Base-by-base conservation (phyloP, 2,113 vertebrate genomes). In the Pycnonotus jocosus region DNA sequence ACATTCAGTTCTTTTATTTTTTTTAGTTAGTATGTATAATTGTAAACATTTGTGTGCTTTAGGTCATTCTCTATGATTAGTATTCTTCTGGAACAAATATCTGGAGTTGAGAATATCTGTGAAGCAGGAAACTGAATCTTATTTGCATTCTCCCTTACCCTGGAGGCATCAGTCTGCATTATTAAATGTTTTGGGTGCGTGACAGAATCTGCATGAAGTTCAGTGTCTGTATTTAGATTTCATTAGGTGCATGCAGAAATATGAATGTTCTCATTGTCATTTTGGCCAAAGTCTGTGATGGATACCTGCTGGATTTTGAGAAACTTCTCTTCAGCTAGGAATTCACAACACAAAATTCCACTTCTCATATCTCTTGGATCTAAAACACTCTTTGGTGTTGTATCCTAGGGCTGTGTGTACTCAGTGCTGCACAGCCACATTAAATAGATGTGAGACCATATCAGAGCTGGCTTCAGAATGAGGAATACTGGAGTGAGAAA, bases 61-160 rank as follows among this genome's bases (percentile, higher is more conserved):
- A 80, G 50, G 77, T 95, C 38, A 51, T 93, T 96, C 95, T 45
- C 82, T 90, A 65, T 53, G 48, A 91, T 94, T 95, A 87, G 47
- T 71, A 38, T 92, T 87, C 58, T 95, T 92, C 93, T 94, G 96
- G 92, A 97, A 93, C 62, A 89, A 77, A 86, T 95, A 90, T n/a
- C 70, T 85, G 21, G 61, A 93, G 79, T 37, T 84, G 69, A 81
- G 94, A 95, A 56, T 74, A 90, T 91, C 80, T 93, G 89, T 74
- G 80, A 93, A 92, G 82, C 54, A 92, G 87, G 89, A 93, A 97
- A 73, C 72, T 38, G 28, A 80, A 62, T 47, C 65, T 61, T 54
- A 40, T 33, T 89, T 89, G 62, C 66, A 28, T 92, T 93, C 58
- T 81, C 73, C 78, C 70, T 69, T 96, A 13, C 72, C 76, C 91